A percentile compares a stretch with the other conserved stretches of the same genome.
Conservation (phyloP, 2,797 vertebrate genomes). For the Esox masquinongy region DNA sequence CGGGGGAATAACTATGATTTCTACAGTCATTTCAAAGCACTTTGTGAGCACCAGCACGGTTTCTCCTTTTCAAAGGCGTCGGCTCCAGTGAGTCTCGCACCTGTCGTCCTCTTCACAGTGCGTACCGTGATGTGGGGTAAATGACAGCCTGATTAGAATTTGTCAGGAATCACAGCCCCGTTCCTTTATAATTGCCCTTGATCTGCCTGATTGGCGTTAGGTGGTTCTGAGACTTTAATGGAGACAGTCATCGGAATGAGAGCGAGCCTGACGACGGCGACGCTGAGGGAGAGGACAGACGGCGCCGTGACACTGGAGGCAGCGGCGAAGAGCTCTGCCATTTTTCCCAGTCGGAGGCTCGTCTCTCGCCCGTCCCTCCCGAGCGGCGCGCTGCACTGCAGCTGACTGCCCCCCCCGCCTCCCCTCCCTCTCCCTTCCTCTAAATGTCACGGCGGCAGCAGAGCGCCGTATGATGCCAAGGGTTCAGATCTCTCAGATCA, state of each 20-base stretch:
- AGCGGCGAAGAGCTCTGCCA: constrained; percentile 6
- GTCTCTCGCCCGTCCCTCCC: neutral
- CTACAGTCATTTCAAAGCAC: neutral
- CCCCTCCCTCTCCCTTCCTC: constrained; percentile 43
- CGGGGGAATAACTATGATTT: neutral
- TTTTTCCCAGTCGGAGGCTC: constrained; percentile 24
- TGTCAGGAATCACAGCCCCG: neutral
- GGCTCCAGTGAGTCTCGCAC: neutral
- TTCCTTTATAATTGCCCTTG: neutral
- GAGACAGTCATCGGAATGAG: neutral
- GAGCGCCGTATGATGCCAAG: constrained; percentile 48
- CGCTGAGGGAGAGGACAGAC: neutral
- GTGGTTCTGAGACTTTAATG: neutral
- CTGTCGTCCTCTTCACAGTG: too few species aligned
- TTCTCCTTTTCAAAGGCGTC: neutral
- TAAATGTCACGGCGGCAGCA: constrained; percentile 69
- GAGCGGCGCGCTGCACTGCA: neutral
- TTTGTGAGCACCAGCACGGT: neutral
- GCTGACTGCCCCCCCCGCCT: constrained; percentile 28
- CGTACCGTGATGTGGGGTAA: too few species aligned
- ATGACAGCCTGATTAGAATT: neutral
- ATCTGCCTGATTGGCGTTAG: too few species aligned
- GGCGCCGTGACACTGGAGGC: neutral
- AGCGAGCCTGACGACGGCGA: neutral
- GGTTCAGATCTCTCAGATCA: constrained; percentile 61